A percentile compares a stretch with the other conserved stretches of the same genome.
phyloP scores from a whole-genome alignment of 2,888 invertebrate genomes.

The Parapristionchus giblindavisi region DNA sequence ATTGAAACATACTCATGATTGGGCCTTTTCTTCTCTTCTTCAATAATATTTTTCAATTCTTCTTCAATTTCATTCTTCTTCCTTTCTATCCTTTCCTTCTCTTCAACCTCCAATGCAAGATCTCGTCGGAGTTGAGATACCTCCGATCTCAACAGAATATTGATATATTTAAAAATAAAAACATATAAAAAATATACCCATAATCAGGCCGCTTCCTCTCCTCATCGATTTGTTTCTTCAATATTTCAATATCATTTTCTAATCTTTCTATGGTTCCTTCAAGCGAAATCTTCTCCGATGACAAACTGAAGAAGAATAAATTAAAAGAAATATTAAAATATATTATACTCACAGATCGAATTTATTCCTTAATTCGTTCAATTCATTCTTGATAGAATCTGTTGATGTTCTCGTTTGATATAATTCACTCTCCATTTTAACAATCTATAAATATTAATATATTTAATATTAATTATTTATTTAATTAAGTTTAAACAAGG shows the following conservation, averaged over 20 bases:
- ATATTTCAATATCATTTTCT: background rate
- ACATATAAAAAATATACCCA: background rate
- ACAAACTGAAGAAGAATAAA: background rate
- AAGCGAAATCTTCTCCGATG: background rate
- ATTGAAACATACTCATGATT: background rate
- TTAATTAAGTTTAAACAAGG: no score
- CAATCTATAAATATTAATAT: background rate
- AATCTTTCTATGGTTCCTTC: background rate
- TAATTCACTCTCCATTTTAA: no score
- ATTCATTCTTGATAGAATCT: slow-evolving; percentile 15
- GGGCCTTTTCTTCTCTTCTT: background rate
- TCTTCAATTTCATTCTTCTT: background rate
- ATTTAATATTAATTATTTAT: no score
- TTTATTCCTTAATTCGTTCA: background rate
- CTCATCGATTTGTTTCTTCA: background rate
- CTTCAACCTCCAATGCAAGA: background rate
- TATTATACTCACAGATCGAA: background rate
- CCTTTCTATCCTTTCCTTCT: background rate
- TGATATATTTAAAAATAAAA: background rate
- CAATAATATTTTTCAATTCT: no score
- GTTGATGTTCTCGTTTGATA: no score
- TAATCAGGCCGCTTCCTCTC: slow-evolving; percentile 17
- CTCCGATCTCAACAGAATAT: background rate
- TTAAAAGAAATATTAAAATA: no score
- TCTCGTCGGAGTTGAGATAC: background rate